Percentiles rank a stretch among this genome's conserved stretches.
phyloP scores from a whole-genome alignment of 2,113 vertebrate genomes.

The Hiodon tergisus region DNA sequence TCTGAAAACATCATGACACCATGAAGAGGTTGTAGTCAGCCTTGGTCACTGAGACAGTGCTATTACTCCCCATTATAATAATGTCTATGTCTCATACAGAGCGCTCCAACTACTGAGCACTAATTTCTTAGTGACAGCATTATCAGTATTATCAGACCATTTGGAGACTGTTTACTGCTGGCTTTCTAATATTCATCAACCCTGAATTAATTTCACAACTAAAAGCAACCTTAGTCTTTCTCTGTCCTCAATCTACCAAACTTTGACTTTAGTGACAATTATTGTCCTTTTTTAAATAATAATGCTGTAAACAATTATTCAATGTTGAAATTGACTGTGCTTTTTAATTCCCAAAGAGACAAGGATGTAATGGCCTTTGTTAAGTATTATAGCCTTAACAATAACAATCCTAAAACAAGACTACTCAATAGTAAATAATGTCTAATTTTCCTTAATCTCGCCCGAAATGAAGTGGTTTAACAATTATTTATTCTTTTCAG shows the following conservation, averaged over 20 bases:
- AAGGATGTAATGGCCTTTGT: neutral
- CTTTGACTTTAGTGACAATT: neutral
- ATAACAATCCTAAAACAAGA: neutral
- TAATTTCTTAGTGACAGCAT: neutral
- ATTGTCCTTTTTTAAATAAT: neutral
- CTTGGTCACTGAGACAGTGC: too few relatives aligned
- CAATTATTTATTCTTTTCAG: too few relatives aligned
- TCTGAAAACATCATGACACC: too few relatives aligned
- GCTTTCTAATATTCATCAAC: neutral
- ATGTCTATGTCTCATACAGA: constrained; percentile 1
- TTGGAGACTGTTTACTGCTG: neutral
- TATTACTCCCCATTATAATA: neutral
- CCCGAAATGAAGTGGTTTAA: too few relatives aligned
- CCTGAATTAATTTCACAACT: neutral
- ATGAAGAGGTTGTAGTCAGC: too few relatives aligned
- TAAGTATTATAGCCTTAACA: neutral
- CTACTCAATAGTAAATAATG: neutral
- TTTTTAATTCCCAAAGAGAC: neutral
- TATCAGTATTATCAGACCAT: neutral
- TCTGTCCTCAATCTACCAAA: constrained; percentile 5
- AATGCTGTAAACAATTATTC: neutral
- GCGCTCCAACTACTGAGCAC: constrained; percentile 6
- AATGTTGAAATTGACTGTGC: constrained; percentile 1
- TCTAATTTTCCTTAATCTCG: too few relatives aligned
- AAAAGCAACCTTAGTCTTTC: neutral